A percentile compares a stretch with the other conserved stretches of the same genome.
phyloP scores from a whole-genome alignment of 1,140 invertebrate genomes.

The Drosophila pruinosa region DNA sequence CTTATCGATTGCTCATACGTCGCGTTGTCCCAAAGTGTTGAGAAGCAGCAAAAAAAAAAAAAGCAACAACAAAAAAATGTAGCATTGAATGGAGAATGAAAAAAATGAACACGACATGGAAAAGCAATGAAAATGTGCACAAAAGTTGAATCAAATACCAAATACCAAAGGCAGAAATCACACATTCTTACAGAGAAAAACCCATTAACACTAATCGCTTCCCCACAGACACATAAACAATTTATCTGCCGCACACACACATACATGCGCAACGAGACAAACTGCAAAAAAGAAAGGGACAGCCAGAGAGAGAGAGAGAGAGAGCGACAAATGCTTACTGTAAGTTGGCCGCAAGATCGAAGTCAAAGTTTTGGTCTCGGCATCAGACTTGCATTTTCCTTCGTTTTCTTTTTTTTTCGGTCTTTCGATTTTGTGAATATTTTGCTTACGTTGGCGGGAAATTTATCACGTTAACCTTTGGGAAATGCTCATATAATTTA shows the following conservation, averaged over 20 bases:
- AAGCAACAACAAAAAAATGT: slow-evolving; percentile 20
- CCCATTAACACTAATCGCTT: slow-evolving; percentile 81
- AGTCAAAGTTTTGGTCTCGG: slow-evolving; percentile 43
- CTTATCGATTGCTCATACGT: slow-evolving; percentile 76
- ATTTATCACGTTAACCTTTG: slow-evolving; percentile 81
- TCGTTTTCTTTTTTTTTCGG: slow-evolving; percentile 4
- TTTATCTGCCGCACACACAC: slow-evolving; percentile 68
- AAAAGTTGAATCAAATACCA: slow-evolving; percentile 71
- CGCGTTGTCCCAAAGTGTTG: slow-evolving; percentile 59
- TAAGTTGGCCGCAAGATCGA: slow-evolving; percentile 68
- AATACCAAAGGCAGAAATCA: slow-evolving; percentile 71
- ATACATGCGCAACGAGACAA: neutral
- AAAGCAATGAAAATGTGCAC: slow-evolving; percentile 54
- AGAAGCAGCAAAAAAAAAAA: slow-evolving; percentile 37
- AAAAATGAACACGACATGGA: slow-evolving; percentile 38
- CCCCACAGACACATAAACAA: slow-evolving; percentile 81
- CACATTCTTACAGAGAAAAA: slow-evolving; percentile 65
- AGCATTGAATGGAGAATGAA: slow-evolving; percentile 6
- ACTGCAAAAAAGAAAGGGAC: neutral
- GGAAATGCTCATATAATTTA: slow-evolving; percentile 81
- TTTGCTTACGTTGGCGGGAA: slow-evolving; percentile 75
- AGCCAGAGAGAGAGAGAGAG: slow-evolving; percentile 1
- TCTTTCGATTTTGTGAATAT: slow-evolving; percentile 53
- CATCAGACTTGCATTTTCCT: slow-evolving; percentile 59
- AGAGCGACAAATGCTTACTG: slow-evolving; percentile 38